Base-by-base conservation (phyloP, 2,797 vertebrate genomes). In the Luscinia megarhynchos region DNA sequence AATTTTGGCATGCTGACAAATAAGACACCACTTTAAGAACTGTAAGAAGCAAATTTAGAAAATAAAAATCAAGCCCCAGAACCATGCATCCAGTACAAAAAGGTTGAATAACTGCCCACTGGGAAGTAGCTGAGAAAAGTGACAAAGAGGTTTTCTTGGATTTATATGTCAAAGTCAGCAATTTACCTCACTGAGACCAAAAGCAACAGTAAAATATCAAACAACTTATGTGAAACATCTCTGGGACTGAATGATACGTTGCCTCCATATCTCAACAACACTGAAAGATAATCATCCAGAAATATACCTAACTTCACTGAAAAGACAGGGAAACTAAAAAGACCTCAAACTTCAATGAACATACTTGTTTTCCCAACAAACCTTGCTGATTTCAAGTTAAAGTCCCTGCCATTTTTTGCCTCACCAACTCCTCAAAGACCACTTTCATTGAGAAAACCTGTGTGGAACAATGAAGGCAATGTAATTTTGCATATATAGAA, bases 221-320 rank as follows among this genome's bases (percentile, higher is more conserved):
- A 45, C 8, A 53, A 48, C 7, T 48, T 21, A 17, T 0, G 5
- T 11, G 43, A 83, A 69, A 70, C 2, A n/a, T 21, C 32, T 63
- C 30, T 9, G 41, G 7, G 12, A 85, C 4, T 34, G 12, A 87
- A 83, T 70, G 16, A 48, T 7, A 17, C 20, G 53, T 61, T 63
- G 8, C 2, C 4, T 20, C 23, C 45, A 34, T 3, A 11, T 2
- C 8, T 10, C 43, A 34, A 6, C 11, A 63, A 26, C 1, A 58
- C 6, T 54, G 12, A 63, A 63, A 30, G 4, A 77, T 11, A 34
- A 53, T 23, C 1, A 2, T 15, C 14, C 46, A 32, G 9, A 11
- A 43, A 46, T 1, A 53, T 2, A 51, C 11, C 38, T 16, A 36
- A 23, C 23, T 45, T 13, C n/a, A 21, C 32, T 57, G 22, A 50